Conservation (phyloP, 1,140 invertebrate species). For the Phenacoccus solenopsis region DNA sequence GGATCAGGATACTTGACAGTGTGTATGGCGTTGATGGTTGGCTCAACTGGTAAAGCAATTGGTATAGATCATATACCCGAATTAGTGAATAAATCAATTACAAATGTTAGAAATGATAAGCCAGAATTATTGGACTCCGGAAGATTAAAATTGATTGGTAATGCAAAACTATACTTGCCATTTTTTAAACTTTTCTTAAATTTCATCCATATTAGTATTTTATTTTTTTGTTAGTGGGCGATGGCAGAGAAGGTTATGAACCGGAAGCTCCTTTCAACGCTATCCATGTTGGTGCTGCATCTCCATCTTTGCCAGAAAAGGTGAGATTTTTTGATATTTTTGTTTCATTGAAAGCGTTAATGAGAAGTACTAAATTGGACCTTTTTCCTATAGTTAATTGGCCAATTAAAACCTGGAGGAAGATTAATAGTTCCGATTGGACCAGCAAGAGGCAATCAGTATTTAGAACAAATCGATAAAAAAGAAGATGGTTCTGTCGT, state of each 20-base stretch:
- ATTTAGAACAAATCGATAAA: slow-evolving; percentile 81
- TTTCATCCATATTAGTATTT: too few species aligned
- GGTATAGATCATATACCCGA: slow-evolving; percentile 93
- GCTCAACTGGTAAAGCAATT: slow-evolving; percentile 57
- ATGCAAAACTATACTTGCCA: slow-evolving; percentile 26
- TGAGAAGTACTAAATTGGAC: too few species aligned
- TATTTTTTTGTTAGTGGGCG: slow-evolving; percentile 50
- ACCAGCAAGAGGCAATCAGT: slow-evolving; percentile 62
- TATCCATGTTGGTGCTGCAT: slow-evolving; percentile 89
- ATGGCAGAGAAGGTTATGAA: slow-evolving; percentile 66
- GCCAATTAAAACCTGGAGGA: slow-evolving; percentile 68
- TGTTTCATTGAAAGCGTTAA: too few species aligned
- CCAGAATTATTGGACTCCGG: slow-evolving; percentile 48
- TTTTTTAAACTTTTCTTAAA: too few species aligned
- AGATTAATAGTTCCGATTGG: slow-evolving; percentile 86
- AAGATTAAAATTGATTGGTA: slow-evolving; percentile 55
- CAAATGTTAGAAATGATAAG: slow-evolving; percentile 67
- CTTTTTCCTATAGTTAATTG: slow-evolving; percentile 47
- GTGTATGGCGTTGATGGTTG: slow-evolving; percentile 82
- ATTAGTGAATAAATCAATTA: slow-evolving; percentile 57
- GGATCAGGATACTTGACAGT: slow-evolving; percentile 93
- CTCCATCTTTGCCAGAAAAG: slow-evolving; percentile 57
- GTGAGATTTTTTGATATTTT: too few species aligned
- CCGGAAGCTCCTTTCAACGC: slow-evolving; percentile 71
- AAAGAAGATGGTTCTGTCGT: slow-evolving; percentile 59